phyloP scores from a whole-genome alignment of 2,113 vertebrate species.

The Chaetops frenatus region DNA sequence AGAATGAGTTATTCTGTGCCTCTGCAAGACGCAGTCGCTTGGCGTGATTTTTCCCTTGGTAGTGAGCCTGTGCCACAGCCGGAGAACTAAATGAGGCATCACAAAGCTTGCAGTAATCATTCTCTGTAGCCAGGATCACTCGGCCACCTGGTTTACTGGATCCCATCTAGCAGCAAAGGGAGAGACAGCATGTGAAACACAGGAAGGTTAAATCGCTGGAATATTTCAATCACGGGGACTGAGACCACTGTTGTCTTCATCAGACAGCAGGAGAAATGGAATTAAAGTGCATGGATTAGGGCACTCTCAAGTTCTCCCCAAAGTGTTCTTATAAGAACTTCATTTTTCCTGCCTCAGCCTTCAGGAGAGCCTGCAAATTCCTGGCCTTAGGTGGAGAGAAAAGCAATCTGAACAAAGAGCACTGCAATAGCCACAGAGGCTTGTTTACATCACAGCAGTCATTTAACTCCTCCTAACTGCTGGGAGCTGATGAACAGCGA shows the following conservation, averaged over 20 bases:
- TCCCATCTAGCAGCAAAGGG: slow-evolving; percentile 71
- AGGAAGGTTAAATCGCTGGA: background rate
- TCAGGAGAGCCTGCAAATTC: background rate
- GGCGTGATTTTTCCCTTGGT: slow-evolving; percentile 96
- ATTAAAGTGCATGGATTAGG: background rate
- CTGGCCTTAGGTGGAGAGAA: background rate
- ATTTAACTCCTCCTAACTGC: background rate
- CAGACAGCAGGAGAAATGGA: background rate
- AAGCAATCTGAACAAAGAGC: background rate
- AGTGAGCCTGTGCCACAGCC: slow-evolving; percentile 94
- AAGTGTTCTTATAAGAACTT: background rate
- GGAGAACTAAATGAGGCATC: slow-evolving; percentile 96
- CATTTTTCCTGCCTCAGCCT: background rate
- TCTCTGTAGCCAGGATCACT: slow-evolving; percentile 96
- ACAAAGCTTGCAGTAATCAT: slow-evolving; percentile 97
- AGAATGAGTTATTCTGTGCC: slow-evolving; percentile 83
- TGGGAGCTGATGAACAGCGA: background rate
- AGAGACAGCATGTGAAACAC: background rate
- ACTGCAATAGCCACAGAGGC: background rate
- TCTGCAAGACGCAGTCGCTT: slow-evolving; percentile 91
- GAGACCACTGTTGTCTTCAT: background rate
- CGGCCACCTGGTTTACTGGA: slow-evolving; percentile 84
- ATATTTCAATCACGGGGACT: background rate
- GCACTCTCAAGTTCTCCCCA: background rate
- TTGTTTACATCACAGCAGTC: background rate